phyloP scores from a whole-genome alignment of 2,797 vertebrate species.

The Diceros bicornis region DNA sequence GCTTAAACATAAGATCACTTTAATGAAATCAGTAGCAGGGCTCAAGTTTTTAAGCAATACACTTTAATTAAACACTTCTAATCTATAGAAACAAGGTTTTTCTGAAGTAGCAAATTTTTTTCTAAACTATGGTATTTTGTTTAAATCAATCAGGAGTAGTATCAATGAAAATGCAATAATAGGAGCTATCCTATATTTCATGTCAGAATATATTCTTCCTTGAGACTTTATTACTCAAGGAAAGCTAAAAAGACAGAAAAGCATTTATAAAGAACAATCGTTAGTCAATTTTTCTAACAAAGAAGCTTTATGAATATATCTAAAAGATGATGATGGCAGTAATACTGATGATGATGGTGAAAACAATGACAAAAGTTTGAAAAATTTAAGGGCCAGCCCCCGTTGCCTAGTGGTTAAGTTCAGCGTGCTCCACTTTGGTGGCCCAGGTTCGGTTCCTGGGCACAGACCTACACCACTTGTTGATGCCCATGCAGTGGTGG shows the following conservation, averaged over 20 bases:
- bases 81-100: neutral
- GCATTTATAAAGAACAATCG: neutral
- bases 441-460: too few relatives aligned
- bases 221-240: neutral
- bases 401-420: too few relatives aligned
- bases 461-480: too few relatives aligned
- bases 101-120: neutral
- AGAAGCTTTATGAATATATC: neutral
- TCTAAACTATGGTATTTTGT: constrained; percentile 13
- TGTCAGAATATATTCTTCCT: neutral
- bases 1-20: neutral
- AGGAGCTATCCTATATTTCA: neutral
- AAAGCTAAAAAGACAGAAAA: neutral
- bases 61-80: neutral
- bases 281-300: neutral
- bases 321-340: neutral
- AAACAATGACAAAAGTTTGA: neutral
- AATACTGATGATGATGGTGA: neutral
- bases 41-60: neutral
- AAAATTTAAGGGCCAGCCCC: too few relatives aligned
- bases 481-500: too few relatives aligned
- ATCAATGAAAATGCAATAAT: neutral
- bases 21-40: neutral
- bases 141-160: neutral
- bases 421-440: too few relatives aligned